phyloP scores from a whole-genome alignment of 2,888 invertebrate species.

The Metopia argyrocephala region DNA sequence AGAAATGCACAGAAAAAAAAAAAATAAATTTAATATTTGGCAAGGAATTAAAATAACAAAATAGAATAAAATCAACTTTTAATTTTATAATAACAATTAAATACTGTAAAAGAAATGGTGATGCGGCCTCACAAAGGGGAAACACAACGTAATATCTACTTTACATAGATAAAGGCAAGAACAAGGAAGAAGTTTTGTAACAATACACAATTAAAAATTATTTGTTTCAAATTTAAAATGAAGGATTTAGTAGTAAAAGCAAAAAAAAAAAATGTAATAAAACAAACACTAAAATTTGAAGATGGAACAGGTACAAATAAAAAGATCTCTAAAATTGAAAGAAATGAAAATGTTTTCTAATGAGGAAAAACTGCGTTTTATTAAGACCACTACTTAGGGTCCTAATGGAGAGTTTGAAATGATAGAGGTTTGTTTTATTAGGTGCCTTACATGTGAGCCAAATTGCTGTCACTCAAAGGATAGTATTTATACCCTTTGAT shows the following conservation, averaged over 20 bases:
- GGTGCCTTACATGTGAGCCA: too few species aligned
- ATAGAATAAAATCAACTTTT: conserved; percentile 14
- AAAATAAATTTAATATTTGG: background rate
- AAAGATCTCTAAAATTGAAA: too few species aligned
- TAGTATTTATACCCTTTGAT: too few species aligned
- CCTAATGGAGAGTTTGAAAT: too few species aligned
- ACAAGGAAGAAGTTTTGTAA: background rate
- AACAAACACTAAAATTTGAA: background rate
- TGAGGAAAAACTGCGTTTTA: too few species aligned
- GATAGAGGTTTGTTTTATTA: too few species aligned
- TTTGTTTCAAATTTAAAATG: background rate
- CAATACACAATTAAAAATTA: conserved; percentile 22
- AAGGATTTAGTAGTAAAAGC: background rate
- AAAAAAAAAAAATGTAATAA: background rate
- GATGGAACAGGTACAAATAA: background rate
- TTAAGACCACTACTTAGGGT: too few species aligned
- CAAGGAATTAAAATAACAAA: background rate
- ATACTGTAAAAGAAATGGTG: conserved; percentile 29
- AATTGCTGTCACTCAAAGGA: too few species aligned
- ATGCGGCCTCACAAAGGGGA: conserved; percentile 4
- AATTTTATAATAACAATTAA: conserved; percentile 45
- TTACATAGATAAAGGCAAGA: background rate
- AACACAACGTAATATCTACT: background rate
- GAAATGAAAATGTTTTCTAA: too few species aligned
- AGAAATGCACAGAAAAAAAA: background rate